Evolutionary conservation across 2,113 vertebrate genomes (phyloP).

Genomic region (Actinemys pallida): DNA sequence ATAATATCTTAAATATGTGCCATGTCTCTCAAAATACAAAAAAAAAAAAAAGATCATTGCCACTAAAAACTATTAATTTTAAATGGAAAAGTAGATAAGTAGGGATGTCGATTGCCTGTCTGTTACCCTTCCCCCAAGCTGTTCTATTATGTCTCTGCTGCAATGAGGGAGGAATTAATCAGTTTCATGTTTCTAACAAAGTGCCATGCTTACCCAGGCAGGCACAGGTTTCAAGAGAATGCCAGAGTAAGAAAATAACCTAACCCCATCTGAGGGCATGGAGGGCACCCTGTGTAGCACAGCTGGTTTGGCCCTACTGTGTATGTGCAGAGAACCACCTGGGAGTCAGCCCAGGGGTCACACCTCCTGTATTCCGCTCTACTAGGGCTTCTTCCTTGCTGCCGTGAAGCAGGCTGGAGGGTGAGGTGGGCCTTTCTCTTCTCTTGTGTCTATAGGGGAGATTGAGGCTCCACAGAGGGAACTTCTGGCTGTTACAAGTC

Average conservation of each 20-base stretch:
- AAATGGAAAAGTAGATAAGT: neutral
- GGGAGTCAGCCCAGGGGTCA: neutral
- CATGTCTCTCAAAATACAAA: neutral
- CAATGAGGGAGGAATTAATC: neutral
- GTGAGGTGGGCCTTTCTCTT: accelerated
- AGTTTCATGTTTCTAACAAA: neutral
- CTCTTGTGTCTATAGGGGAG: neutral
- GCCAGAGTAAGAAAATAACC: neutral
- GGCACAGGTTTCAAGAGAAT: neutral
- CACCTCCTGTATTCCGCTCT: neutral
- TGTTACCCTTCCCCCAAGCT: neutral
- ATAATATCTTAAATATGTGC: neutral
- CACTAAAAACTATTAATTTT: neutral
- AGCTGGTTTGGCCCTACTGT: neutral
- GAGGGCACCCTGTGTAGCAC: neutral
- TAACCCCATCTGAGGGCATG: neutral
- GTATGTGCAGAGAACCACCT: accelerated
- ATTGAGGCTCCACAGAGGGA: neutral
- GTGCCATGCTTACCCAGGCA: neutral
- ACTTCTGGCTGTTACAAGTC: neutral
- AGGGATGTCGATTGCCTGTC: neutral
- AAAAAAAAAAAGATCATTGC: neutral
- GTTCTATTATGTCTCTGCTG: neutral
- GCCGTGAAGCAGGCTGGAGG: accelerated
- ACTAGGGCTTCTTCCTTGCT: neutral